Conservation (phyloP, 64 coral and sea anemone species). For the Montipora capricornis region DNA sequence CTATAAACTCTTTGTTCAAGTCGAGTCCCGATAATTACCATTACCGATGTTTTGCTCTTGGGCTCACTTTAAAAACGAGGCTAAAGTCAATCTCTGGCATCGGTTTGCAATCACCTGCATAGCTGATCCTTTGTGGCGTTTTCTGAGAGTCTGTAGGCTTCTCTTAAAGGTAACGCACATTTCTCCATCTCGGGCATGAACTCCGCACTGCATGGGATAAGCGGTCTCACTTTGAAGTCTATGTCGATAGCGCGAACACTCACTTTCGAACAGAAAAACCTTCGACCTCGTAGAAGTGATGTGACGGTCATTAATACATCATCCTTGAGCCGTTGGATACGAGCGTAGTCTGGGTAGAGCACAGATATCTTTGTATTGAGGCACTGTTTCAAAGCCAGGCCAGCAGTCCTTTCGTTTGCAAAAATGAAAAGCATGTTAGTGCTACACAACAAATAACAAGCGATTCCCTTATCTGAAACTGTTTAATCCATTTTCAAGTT, state of each 20-base stretch:
- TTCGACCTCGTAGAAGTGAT: conserved; percentile 15
- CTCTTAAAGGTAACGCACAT: conserved; percentile 1
- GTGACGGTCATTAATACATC: background rate
- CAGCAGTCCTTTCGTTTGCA: background rate
- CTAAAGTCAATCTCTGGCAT: background rate
- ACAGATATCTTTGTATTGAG: background rate
- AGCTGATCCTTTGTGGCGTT: background rate
- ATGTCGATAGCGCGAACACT: background rate
- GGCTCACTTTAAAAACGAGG: no score
- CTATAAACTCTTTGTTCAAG: no score
- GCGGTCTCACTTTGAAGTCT: background rate
- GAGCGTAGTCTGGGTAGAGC: background rate
- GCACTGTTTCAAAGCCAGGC: background rate
- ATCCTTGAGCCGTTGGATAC: background rate
- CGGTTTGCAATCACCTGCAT: background rate
- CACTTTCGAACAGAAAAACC: conserved; percentile 28
- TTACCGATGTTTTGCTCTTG: no score
- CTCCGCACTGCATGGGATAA: background rate
- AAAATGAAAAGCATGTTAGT: background rate
- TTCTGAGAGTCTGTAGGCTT: background rate
- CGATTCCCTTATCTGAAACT: no score
- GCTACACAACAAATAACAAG: background rate
- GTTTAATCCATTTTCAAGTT: no score
- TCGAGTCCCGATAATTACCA: no score
- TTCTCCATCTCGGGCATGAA: conserved; percentile 45